Base-by-base conservation (phyloP, 2,797 vertebrate species). In the Podargus strigoides region DNA sequence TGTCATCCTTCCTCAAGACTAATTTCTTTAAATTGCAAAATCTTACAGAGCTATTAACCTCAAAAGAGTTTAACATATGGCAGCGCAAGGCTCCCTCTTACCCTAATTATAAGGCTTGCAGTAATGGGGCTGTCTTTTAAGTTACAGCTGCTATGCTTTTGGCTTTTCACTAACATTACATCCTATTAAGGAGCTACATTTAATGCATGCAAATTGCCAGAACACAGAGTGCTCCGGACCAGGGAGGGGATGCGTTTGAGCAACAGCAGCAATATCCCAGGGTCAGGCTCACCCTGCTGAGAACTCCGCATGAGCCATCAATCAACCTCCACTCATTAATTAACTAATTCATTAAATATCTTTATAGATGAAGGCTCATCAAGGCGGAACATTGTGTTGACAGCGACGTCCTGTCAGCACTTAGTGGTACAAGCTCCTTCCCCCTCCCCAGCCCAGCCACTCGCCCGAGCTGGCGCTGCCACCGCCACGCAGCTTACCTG, bases 41-140 rank as follows among this genome's bases (percentile, higher is more conserved):
- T 97, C 97, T 98, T 97, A 98, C 96, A 74, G 96, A 97, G 97
- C 97, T 97, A 98, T 98, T 98, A 98, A 98, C 98, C 97, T 98
- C 97, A 93, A 96, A 98, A 97, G 98, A 96, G 97, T 96, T 98
- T 97, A 97, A 97, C 97, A 98, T 97, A 98, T 97, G 98, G 98
- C 97, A 97, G 97, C 97, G 3, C 68, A 47, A 96, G 96, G 91
- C 97, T 98, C 96, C 97, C 97, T 98, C 97, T 98, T 97, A 96
- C 97, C 97, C 95, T 98, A 98, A 98, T 98, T 98, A 98, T 94
- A 97, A 97, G 97, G 96, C 97, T 98, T 90, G 96, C 97, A 93
- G 97, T 98, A 97, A 98, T 94, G 97, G 97, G 97, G 97, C 97
- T 98, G 98, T 97, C 98, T 98, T 97, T 97, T 97, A 97, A 98